These are phyloP conservation scores for Amiota mariae DNA, from an alignment of 2,888 invertebrate genomes.

Conservation along the genomic window DNA sequence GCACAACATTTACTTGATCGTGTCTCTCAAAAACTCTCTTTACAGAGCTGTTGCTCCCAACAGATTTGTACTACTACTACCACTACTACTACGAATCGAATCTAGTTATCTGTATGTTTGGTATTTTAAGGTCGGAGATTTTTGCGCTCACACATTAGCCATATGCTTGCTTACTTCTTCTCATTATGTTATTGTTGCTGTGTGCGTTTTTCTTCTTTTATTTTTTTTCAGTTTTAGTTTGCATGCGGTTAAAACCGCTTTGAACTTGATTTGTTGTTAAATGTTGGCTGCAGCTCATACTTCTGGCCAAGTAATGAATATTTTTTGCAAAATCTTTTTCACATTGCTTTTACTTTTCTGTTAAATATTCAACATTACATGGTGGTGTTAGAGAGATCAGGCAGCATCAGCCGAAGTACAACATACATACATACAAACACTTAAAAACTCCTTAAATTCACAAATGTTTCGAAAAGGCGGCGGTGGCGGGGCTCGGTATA, in stretches of 20 bases:
- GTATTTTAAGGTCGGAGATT: slow-evolving; percentile 35
- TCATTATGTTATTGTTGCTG: slow-evolving; percentile 32
- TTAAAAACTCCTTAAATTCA: neutral
- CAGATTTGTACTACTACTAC: slow-evolving; percentile 2
- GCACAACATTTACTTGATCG: neutral
- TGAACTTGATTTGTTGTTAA: slow-evolving; percentile 54
- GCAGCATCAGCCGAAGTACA: no score
- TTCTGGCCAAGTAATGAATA: slow-evolving; percentile 38
- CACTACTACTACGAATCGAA: slow-evolving; percentile 44
- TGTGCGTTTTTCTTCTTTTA: slow-evolving; percentile 30
- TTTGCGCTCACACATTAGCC: slow-evolving; percentile 27
- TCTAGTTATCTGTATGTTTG: slow-evolving; percentile 22
- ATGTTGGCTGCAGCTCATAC: slow-evolving; percentile 29
- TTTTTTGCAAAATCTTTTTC: slow-evolving; percentile 27
- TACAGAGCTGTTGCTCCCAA: neutral
- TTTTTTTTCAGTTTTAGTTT: slow-evolving; percentile 40
- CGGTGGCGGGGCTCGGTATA: slow-evolving; percentile 29
- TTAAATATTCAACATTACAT: no score
- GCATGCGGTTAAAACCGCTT: slow-evolving; percentile 60
- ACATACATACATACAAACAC: no score
- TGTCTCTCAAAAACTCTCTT: no score
- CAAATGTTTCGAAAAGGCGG: slow-evolving; percentile 20
- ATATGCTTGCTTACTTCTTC: slow-evolving; percentile 24
- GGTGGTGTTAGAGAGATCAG: no score
- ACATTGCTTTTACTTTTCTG: slow-evolving; percentile 40